phyloP scores from a whole-genome alignment of 2,113 vertebrate species.

The Hiodon alosoides region DNA sequence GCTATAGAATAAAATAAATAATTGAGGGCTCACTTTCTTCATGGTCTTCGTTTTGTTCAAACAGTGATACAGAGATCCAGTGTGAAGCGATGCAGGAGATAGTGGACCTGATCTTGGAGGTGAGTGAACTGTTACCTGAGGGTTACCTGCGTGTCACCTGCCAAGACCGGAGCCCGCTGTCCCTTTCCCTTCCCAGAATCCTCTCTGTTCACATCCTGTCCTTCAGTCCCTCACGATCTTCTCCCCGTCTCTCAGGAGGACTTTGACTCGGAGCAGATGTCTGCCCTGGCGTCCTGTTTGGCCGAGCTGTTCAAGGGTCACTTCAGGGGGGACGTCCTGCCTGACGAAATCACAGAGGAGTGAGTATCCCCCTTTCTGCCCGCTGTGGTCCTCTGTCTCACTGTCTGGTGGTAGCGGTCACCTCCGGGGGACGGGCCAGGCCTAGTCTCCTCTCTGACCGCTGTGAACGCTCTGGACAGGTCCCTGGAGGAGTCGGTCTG shows the following conservation, averaged over 20 bases:
- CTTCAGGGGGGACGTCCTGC: constrained; percentile 89
- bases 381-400: background rate
- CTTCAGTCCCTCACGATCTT: background rate
- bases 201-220: background rate
- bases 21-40: background rate
- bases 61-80: constrained; percentile 84
- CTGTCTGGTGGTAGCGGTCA: background rate
- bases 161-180: too few relatives aligned
- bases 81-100: constrained; percentile 98
- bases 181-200: background rate
- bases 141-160: background rate
- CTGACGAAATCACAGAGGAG: constrained; percentile 92
- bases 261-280: constrained; percentile 90
- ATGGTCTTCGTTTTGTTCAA: constrained; percentile 44
- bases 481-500: constrained; percentile 93
- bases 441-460: background rate
- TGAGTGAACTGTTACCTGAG: constrained; percentile 42
- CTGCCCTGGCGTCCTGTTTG: constrained; percentile 82
- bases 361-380: constrained; percentile 49
- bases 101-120: constrained; percentile 94
- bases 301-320: constrained; percentile 90
- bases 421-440: too few relatives aligned
- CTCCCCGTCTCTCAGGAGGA: constrained; percentile 69
- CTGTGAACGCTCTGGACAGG: constrained; percentile 46
- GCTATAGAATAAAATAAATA: background rate